phyloP scores from a whole-genome alignment of 1,140 invertebrate genomes.

The Drosophila varians region DNA sequence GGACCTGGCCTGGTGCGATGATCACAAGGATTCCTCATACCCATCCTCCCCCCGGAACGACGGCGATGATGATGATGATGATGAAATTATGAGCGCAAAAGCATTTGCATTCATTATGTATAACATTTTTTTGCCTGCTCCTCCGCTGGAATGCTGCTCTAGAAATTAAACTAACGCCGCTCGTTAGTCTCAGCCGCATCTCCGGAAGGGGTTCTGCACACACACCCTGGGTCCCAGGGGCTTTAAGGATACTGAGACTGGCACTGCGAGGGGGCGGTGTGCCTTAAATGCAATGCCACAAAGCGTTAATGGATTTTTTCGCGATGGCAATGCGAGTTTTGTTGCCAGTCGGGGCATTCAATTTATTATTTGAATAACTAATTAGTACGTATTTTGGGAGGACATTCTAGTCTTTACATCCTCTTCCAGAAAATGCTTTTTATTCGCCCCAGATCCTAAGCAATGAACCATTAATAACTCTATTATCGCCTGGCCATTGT shows the following conservation, averaged over 20 bases:
- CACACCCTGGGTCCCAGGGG: neutral
- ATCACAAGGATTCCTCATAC: slow-evolving; percentile 33
- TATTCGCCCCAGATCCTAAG: neutral
- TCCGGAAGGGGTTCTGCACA: slow-evolving; percentile 28
- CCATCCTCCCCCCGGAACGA: neutral
- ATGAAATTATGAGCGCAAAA: slow-evolving; percentile 80
- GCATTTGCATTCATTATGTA: slow-evolving; percentile 80
- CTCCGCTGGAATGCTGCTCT: slow-evolving; percentile 46
- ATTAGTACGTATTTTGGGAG: slow-evolving; percentile 2
- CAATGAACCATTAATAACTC: slow-evolving; percentile 45
- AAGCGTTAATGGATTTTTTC: slow-evolving; percentile 76
- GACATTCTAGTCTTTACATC: too few species aligned
- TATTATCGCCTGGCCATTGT: slow-evolving; percentile 47
- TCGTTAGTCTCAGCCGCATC: slow-evolving; percentile 57
- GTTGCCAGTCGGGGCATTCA: slow-evolving; percentile 18
- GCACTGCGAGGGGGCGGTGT: slow-evolving; percentile 6
- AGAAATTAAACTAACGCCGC: slow-evolving; percentile 81
- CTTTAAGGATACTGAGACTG: neutral
- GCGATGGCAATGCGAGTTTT: too few species aligned
- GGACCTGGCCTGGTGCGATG: slow-evolving; percentile 3
- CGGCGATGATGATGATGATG: slow-evolving; percentile 35
- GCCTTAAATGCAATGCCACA: slow-evolving; percentile 75
- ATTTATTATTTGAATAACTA: slow-evolving; percentile 13
- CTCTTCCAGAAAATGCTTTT: too few species aligned
- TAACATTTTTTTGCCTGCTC: slow-evolving; percentile 54